Evolutionary conservation across 2,888 invertebrate genomes (phyloP).

Genomic region (Macrophya alboannulata): DNA sequence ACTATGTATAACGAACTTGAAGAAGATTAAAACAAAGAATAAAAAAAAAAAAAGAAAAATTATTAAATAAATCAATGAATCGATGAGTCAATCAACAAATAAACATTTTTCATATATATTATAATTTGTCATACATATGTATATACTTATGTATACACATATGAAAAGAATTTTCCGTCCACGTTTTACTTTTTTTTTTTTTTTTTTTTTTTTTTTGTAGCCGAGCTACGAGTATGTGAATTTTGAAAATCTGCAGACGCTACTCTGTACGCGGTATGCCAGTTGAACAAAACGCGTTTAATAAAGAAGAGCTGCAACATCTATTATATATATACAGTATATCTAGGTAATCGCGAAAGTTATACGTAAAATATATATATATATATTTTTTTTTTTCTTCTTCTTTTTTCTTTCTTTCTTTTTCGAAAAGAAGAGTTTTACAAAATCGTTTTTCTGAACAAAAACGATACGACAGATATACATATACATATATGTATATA

Average conservation of each 20-base stretch:
- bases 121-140: neutral
- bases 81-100: neutral
- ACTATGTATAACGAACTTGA: neutral
- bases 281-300: neutral
- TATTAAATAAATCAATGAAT: slow-evolving; percentile 1
- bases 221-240: neutral
- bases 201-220: neutral
- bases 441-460: neutral
- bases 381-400: too few species aligned
- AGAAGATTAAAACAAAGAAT: neutral
- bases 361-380: neutral
- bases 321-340: too few species aligned
- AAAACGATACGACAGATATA: neutral
- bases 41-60: neutral
- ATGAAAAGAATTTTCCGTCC: neutral
- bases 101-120: neutral
- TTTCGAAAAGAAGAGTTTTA: neutral
- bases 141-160: neutral
- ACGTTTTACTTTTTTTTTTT: neutral
- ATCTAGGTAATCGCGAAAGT: neutral
- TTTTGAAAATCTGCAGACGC: neutral
- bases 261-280: neutral
- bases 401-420: neutral
- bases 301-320: neutral
- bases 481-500: too few species aligned